phyloP scores from a whole-genome alignment of 2,113 vertebrate genomes.

The Sprattus sprattus region DNA sequence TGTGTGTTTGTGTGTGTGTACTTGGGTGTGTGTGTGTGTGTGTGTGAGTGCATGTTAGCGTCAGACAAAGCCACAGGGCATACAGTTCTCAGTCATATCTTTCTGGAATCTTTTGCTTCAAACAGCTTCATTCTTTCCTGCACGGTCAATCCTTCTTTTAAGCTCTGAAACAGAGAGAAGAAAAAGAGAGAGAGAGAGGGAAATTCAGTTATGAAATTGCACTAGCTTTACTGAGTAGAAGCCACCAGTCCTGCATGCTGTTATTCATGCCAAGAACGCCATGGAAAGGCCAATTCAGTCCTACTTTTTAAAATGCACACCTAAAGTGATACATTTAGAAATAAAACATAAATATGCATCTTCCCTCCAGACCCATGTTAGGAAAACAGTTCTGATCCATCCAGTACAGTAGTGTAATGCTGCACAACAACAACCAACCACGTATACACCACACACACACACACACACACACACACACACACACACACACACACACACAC shows the following conservation, averaged over 20 bases:
- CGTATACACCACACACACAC: not conserved
- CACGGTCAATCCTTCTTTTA: constrained; percentile 96
- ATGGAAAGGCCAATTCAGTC: not conserved
- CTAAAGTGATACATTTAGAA: not conserved
- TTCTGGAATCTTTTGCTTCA: constrained; percentile 94
- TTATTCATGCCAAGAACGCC: not conserved
- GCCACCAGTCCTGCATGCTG: not conserved
- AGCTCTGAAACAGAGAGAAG: constrained; percentile 76
- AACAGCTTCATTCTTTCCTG: constrained; percentile 97
- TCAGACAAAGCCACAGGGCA: constrained; percentile 1
- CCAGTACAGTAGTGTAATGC: not conserved
- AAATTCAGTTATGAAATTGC: not conserved
- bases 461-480: not conserved
- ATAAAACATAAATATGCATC: not conserved
- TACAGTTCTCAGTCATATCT: constrained; percentile 73
- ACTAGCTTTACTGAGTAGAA: not conserved
- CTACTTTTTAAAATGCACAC: not conserved
- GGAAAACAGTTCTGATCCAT: not conserved
- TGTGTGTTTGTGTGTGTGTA: not conserved
- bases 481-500: not conserved
- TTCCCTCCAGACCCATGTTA: not conserved
- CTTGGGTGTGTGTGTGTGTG: not conserved
- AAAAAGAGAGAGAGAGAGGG: not conserved
- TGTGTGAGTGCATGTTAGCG: constrained; percentile 36
- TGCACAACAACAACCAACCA: not conserved